Base-by-base conservation (phyloP, 2,888 invertebrate genomes). In the Didymodactylos carnosus region DNA sequence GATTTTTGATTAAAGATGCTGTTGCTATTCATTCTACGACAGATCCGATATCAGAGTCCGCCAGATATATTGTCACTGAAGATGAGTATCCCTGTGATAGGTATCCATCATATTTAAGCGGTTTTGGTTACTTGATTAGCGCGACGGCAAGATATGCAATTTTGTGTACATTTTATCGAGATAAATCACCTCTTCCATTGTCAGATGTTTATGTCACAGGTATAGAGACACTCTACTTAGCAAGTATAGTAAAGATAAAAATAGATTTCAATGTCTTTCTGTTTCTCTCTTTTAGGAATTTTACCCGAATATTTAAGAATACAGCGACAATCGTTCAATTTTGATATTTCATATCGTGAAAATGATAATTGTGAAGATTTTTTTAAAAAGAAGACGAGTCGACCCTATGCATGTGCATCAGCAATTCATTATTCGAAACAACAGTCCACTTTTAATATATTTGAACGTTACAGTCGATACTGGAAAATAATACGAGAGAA, bases 151-250 rank as follows among this genome's bases (percentile, higher is more conserved):
- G 62, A 19, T 62, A 7, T n/a, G n/a, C 29, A 62, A 19, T 62
- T 35, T 19, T 62, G 1, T 62, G 62, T 62, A 35, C 62, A 27
- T 62, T 62, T 35, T 19, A 35, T 19, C 62, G 62, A 35, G 62
- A 62, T 35, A 35, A n/a, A n/a, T 13, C 19, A 35, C 62, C 62
- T 35, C 35, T 62, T 35, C n/a, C 19, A 35, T 19, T 62, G 7
- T 62, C 62, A 1, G 80, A 80, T 76, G 80, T 80, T 2, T 79
- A 77, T 71, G 77, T 80, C 7, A 79, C 79, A 1, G 80, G 80
- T 11, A 76, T 80, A 39, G 76, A 79, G 14, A 75, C 78, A 3
- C 71, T n/a, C n/a, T n/a, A n/a, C n/a, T n/a, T n/a, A n/a, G n/a
- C n/a, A n/a, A n/a, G n/a, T n/a, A n/a, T n/a, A n/a, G n/a, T n/a